Evolutionary conservation across 2,888 invertebrate genomes (phyloP), one percentile per base, ranked within the genome.

Genomic region (Macropis europaea): DNA sequence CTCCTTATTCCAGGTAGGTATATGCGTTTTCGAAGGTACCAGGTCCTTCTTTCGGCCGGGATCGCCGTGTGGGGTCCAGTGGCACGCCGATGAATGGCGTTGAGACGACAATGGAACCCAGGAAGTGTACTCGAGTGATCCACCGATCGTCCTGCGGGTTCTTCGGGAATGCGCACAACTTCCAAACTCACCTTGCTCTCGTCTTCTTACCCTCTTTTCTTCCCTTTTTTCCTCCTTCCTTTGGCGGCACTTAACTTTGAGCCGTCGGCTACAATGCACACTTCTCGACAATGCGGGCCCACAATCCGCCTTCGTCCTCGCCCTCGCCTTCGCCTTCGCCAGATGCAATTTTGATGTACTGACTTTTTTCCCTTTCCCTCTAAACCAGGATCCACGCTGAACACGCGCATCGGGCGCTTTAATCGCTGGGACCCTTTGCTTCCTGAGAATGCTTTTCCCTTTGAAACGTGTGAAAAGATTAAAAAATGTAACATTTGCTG

Each of bases 111-210:
- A 84, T 81, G 77, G 79, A 66, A 77, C 82, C 78, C 87, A 87
- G 88, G 87, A 88, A 88, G 86, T 88, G 82, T 85, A 86, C 87
- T 85, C 85, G 82, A 86, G 76, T 83, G 87, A 87, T 86, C 85
- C 81, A 75, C 79, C 82, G 83, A 84, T 85, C 82, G 77, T 79
- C 74, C 79, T 79, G 59, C 74, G 70, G 56, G 40, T 63, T 75
- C 76, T 56, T 54, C 74, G 76, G 60, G 71, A 77, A 73, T 68
- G 71, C 68, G 67, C 73, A 57, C 63, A 72, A 68, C 61, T 76
- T 70, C 62, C 50, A 64, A 73, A 56, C 68, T 72, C 75, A 50
- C 36, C 66, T 67, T 68, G 64, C 42, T 61, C 47, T 34, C 43
- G 50, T 68, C 63, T 22, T 70, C 53, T 77, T 66, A 67, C 74